These are phyloP conservation scores for Plecturocebus donacophilus DNA, from an alignment of 2,113 vertebrate genomes.

Conservation along the genomic window DNA sequence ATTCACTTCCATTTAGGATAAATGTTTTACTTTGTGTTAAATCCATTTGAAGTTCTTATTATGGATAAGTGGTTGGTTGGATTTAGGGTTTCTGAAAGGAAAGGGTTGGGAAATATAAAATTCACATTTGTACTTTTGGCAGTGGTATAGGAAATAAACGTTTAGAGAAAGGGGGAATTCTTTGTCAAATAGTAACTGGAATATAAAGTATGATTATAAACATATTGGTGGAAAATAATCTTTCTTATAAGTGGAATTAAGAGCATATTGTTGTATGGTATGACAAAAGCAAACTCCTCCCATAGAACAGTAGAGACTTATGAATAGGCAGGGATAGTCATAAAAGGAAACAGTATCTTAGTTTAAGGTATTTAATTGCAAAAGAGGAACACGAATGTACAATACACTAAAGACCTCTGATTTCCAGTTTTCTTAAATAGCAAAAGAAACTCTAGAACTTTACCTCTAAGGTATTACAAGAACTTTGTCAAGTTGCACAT, in stretches of 20 bases:
- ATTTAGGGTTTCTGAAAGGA: not conserved
- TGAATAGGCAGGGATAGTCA: not conserved
- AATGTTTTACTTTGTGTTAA: not conserved
- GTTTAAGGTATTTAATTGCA: constrained; percentile 45
- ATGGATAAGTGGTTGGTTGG: not conserved
- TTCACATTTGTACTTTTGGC: not conserved
- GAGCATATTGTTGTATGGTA: not conserved
- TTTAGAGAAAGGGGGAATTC: accelerated
- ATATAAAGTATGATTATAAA: not conserved
- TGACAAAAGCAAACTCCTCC: not conserved
- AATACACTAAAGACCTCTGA: constrained; percentile 78
- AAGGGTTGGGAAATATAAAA: not conserved
- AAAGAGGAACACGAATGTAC: constrained; percentile 29
- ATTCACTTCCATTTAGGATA: not conserved
- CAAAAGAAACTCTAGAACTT: constrained; percentile 86
- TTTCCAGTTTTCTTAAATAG: constrained; percentile 82
- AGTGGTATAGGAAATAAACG: not conserved
- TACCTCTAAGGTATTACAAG: constrained; percentile 91
- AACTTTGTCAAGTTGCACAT: constrained; percentile 93
- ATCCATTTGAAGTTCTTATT: not conserved
- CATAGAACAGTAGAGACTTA: not conserved
- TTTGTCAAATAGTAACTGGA: not conserved
- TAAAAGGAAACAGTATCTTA: constrained; percentile 29
- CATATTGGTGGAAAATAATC: not conserved
- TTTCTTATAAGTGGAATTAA: not conserved